phyloP scores from a whole-genome alignment of 2,888 invertebrate species.

The Stratiomys singularior region DNA sequence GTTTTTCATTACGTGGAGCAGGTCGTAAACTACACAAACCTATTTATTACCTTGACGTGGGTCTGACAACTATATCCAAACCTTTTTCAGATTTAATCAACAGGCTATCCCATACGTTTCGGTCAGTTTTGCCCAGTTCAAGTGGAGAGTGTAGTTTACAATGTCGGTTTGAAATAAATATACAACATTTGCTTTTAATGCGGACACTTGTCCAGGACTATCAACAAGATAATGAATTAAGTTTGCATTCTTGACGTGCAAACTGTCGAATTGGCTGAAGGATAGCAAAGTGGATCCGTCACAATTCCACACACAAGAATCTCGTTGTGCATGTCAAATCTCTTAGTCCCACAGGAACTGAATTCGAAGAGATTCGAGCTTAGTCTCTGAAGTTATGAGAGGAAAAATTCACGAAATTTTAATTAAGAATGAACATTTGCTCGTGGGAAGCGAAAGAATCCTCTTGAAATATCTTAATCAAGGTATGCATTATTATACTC shows the following conservation, averaged over 20 bases:
- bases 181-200: slow-evolving; percentile 27
- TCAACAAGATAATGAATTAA: slow-evolving; percentile 27
- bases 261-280: not conserved
- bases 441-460: no score
- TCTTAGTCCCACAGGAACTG: no score
- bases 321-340: no score
- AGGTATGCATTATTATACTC: no score
- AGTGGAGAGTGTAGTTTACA: slow-evolving; percentile 21
- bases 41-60: slow-evolving; percentile 50
- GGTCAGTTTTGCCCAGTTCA: not conserved
- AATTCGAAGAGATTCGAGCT: no score
- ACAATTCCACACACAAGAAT: no score
- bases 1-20: slow-evolving; percentile 30
- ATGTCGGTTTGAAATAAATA: slow-evolving; percentile 13
- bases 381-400: no score
- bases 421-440: no score
- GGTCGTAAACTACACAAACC: slow-evolving; percentile 43
- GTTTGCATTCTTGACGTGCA: not conserved
- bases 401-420: no score
- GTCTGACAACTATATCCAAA: slow-evolving; percentile 52
- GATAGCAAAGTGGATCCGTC: no score
- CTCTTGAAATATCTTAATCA: no score
- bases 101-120: slow-evolving; percentile 24
- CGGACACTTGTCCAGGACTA: slow-evolving; percentile 30
- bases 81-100: slow-evolving; percentile 51